Conservation (phyloP, 2,888 invertebrate species). For the Incurvaria masculella region DNA sequence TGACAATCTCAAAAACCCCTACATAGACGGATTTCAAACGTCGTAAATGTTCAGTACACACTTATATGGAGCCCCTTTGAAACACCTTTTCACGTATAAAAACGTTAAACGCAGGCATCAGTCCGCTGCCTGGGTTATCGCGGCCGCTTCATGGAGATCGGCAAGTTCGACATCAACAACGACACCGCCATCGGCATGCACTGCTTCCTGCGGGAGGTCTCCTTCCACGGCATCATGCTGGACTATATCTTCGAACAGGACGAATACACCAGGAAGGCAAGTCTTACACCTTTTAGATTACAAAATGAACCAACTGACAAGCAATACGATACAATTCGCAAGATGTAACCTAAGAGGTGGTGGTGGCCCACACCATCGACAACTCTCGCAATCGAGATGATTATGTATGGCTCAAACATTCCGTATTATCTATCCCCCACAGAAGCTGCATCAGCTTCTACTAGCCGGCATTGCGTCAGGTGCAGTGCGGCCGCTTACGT, state of each 20-base stretch:
- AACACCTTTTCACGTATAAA: no score
- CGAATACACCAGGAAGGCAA: slow-evolving; percentile 38
- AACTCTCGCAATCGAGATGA: no score
- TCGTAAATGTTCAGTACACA: no score
- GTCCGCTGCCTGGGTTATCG: slow-evolving; percentile 52
- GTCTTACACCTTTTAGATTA: background rate
- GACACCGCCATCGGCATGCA: slow-evolving; percentile 68
- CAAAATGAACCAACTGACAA: background rate
- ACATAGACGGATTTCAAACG: no score
- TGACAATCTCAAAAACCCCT: no score
- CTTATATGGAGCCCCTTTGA: no score
- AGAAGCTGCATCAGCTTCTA: slow-evolving; percentile 56
- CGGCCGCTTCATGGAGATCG: slow-evolving; percentile 75
- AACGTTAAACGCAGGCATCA: slow-evolving; percentile 40
- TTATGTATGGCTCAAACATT: background rate
- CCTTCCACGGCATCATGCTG: slow-evolving; percentile 54
- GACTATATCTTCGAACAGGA: slow-evolving; percentile 46
- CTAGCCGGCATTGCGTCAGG: slow-evolving; percentile 59
- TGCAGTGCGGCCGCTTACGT: slow-evolving; percentile 61
- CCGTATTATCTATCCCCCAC: slow-evolving; percentile 6
- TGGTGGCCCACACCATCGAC: background rate
- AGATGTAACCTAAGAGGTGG: background rate
- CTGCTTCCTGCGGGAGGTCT: slow-evolving; percentile 60
- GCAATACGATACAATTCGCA: background rate
- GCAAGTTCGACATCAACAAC: slow-evolving; percentile 71